phyloP scores from a whole-genome alignment of 1,140 invertebrate species.

The Sinella curviseta region DNA sequence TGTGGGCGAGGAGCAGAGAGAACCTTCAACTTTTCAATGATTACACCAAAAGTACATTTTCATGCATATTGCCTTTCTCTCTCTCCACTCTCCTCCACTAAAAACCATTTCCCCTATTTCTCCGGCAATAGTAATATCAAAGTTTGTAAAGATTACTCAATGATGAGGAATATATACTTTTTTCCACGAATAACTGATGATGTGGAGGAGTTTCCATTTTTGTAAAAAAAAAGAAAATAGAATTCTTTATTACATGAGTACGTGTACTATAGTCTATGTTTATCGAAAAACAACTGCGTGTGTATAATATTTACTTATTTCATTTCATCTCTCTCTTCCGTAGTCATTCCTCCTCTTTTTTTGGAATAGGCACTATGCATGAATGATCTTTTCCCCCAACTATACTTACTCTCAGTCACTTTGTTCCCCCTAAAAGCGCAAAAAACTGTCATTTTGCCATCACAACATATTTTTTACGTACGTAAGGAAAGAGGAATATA shows the following conservation, averaged over 20 bases:
- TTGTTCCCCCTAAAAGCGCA: neutral
- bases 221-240: neutral
- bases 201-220: neutral
- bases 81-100: no score
- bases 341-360: neutral
- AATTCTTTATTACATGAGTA: slow-evolving; percentile 4
- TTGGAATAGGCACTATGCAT: neutral
- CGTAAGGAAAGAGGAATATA: neutral
- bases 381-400: neutral
- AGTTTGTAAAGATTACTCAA: neutral
- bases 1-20: neutral
- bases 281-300: no score
- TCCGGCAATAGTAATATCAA: neutral
- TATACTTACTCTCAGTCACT: neutral
- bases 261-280: neutral
- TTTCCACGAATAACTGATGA: neutral
- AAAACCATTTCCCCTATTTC: no score
- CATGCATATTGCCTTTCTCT: neutral
- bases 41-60: slow-evolving; percentile 6
- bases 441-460: neutral
- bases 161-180: neutral
- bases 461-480: neutral
- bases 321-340: neutral
- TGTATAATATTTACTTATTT: neutral
- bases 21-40: slow-evolving; percentile 14